Base-by-base conservation (phyloP, 2,797 vertebrate genomes). In the Balearica regulorum region DNA sequence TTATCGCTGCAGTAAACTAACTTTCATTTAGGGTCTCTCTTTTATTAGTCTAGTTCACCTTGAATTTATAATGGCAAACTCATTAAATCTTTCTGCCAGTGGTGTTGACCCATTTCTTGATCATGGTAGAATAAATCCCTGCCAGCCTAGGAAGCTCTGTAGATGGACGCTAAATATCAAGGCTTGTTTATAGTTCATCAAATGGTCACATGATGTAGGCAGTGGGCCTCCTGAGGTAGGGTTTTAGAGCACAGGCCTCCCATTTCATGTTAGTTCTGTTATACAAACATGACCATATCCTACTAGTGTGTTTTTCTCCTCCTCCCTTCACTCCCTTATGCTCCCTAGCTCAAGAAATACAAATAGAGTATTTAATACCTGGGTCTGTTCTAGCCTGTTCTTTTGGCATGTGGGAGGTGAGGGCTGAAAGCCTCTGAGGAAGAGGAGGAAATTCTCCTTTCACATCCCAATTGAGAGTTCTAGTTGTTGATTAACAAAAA, bases 41-140 rank as follows among this genome's bases (percentile, higher is more conserved):
- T 96, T 94, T 86, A 49, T 79, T 95, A 95, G 68, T 83, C 29
- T 81, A 31, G 13, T 68, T 96, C 83, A 79, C 60, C 33, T 94
- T 92, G 73, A 82, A 53, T 95, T 96, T 87, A 70, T 95, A 94
- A 78, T 73, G 46, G 43, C 69, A 84, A 83, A 35, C 58, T 91
- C 64, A 68, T 84, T 94, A 64, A 91, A 70, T 10, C 11, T 85
- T 69, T 69, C 10, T 86, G 57, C 9, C 6, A 13, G 7, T 13
- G 6, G 5, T 35, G 17, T 5, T 53, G 11, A 16, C 54, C 25
- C 3, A 2, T 68, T 81, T 86, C 51, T 60, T 75, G 11, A 14
- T 77, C 8, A 1, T 1, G 26, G 28, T 17, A 18, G n/a, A 84
- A 46, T 43, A 85, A 80, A 73, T 68, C 13, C 13, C 7, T 4